Percentiles rank a stretch among this genome's conserved stretches.
Evolutionary conservation across 2,113 vertebrate species (phyloP).

Genomic region (Coptodon bakossiorum): DNA sequence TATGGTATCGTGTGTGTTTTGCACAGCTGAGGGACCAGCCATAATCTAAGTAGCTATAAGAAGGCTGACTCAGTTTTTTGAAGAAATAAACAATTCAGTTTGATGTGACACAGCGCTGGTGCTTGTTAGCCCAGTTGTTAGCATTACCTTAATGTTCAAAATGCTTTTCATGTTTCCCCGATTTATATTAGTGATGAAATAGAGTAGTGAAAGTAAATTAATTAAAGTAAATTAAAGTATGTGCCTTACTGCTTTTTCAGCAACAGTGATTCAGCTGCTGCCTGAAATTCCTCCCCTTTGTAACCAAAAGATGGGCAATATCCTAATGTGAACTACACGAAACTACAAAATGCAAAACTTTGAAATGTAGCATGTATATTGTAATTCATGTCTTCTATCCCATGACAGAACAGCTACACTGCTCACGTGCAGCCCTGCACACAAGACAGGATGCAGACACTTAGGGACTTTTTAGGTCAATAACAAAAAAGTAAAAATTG

Average conservation of each 20-base stretch:
- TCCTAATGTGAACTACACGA: background rate
- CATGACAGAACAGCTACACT: background rate
- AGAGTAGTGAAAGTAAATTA: background rate
- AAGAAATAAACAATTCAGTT: background rate
- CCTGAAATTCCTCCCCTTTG: background rate
- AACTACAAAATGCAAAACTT: background rate
- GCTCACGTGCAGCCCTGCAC: background rate
- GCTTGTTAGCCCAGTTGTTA: background rate
- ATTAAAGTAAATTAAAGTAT: background rate
- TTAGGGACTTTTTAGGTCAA: background rate
- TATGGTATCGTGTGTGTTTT: background rate
- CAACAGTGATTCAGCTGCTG: background rate
- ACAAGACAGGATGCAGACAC: background rate
- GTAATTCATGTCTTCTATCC: background rate
- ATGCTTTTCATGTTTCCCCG: background rate
- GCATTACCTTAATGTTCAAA: background rate
- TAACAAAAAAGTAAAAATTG: background rate
- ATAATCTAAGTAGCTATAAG: background rate
- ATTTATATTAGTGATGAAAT: background rate
- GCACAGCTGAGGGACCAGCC: background rate
- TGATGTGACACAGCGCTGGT: background rate
- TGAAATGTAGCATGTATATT: background rate
- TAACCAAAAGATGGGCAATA: background rate
- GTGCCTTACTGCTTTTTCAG: background rate
- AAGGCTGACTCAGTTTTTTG: background rate